Percentiles rank a stretch among this genome's conserved stretches.
These are phyloP conservation scores for Otocyon megalotis DNA, from an alignment of 2,113 vertebrate genomes.

Conservation along the genomic window DNA sequence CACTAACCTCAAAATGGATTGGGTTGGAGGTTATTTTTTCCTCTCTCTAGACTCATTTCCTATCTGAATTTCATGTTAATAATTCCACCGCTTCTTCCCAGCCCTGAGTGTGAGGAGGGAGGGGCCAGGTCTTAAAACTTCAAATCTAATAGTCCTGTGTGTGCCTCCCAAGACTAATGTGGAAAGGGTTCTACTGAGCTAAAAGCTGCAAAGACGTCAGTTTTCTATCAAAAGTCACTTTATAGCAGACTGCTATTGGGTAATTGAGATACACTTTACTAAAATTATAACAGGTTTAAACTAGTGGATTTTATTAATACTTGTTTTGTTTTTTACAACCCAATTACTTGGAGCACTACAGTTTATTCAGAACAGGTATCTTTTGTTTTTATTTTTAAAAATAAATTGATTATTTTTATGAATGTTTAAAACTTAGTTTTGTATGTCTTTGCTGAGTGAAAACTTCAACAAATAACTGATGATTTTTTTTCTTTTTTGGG, in stretches of 20 bases:
- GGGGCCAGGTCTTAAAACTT: constrained; percentile 71
- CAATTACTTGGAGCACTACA: constrained; percentile 70
- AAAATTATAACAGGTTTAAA: constrained; percentile 78
- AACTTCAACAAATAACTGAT: constrained; percentile 43
- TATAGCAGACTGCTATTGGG: constrained; percentile 15
- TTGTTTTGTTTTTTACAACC: constrained; percentile 80
- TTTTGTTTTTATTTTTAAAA: constrained; percentile 79
- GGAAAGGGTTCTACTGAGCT: constrained; percentile 66
- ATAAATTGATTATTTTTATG: constrained; percentile 74
- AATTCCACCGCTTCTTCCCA: constrained; percentile 78
- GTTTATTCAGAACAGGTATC: constrained; percentile 78
- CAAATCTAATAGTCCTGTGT: constrained; percentile 53
- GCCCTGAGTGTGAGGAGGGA: constrained; percentile 70
- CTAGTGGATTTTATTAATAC: constrained; percentile 78
- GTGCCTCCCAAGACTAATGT: constrained; percentile 62
- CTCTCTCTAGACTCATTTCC: constrained; percentile 72
- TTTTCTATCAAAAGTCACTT: constrained; percentile 78
- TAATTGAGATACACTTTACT: constrained; percentile 75
- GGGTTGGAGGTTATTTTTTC: constrained; percentile 60
- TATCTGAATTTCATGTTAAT: constrained; percentile 82
- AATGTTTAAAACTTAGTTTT: constrained; percentile 69
- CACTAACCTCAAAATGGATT: constrained; percentile 52
- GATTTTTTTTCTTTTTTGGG: constrained; percentile 65
- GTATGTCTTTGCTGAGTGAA: constrained; percentile 53
- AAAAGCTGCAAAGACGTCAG: constrained; percentile 62